A percentile compares a stretch with the other conserved stretches of the same genome.
Evolutionary conservation across 53 echinoderm and acorn worm genomes (phyloP).

Genomic region (Antedon mediterranea): DNA sequence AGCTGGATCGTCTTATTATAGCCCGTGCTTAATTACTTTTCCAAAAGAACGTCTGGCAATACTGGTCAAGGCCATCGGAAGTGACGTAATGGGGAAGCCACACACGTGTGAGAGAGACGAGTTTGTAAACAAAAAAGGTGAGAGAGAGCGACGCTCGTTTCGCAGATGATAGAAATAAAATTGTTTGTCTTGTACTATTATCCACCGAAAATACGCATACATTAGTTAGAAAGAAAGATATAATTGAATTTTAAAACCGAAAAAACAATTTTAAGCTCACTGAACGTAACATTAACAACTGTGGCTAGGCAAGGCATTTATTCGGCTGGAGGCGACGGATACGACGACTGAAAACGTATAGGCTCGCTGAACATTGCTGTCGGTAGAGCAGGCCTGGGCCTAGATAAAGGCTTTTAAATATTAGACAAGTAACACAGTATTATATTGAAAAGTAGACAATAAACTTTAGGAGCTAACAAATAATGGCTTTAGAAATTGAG

Average conservation of each 20-base stretch:
- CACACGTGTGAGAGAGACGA: not conserved
- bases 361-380: not conserved
- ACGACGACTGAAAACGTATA: not conserved
- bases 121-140: not conserved
- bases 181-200: not conserved
- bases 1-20: not conserved
- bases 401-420: too few relatives aligned
- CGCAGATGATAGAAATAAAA: not conserved
- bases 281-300: not conserved
- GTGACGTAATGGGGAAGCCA: conserved; percentile 26
- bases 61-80: conserved; percentile 49
- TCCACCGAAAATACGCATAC: not conserved
- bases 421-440: too few relatives aligned
- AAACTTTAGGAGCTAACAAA: not conserved
- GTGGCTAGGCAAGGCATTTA: not conserved
- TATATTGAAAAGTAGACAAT: too few relatives aligned
- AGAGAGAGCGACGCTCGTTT: not conserved
- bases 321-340: not conserved
- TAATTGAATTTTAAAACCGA: not conserved
- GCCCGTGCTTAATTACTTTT: not conserved
- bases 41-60: conserved; percentile 10
- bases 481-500: conserved; percentile 37
- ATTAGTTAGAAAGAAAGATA: not conserved
- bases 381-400: too few relatives aligned
- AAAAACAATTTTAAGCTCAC: not conserved